phyloP scores from a whole-genome alignment of 2,797 vertebrate genomes.

The Chloroceryle inda region DNA sequence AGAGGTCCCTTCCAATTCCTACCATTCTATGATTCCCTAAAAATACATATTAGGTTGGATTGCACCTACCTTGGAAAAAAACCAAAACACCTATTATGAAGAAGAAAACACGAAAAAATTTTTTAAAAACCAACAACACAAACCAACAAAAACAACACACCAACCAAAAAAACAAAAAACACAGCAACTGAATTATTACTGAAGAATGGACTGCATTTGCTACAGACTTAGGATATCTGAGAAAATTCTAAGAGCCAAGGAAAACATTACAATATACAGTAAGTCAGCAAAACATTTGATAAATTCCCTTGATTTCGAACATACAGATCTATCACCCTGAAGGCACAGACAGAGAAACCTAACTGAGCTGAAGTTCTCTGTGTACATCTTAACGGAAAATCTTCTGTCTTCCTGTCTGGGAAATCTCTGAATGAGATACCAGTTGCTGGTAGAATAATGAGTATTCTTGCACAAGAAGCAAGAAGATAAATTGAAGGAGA shows the following conservation, averaged over 20 bases:
- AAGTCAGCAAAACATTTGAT: neutral
- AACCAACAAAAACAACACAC: too few relatives aligned
- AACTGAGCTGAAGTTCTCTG: neutral
- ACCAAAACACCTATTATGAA: neutral
- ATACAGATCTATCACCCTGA: neutral
- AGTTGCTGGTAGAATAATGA: neutral
- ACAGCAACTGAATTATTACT: neutral
- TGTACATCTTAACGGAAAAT: neutral
- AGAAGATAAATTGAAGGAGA: conserved; percentile 23
- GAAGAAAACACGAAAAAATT: neutral
- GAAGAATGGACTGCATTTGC: neutral
- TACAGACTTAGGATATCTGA: neutral
- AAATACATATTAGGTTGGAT: neutral
- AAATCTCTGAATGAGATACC: neutral
- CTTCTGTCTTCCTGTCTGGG: neutral
- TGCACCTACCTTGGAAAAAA: neutral
- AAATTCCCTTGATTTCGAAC: neutral
- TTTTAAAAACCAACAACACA: too few relatives aligned
- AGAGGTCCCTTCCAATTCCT: too few relatives aligned
- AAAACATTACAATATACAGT: neutral
- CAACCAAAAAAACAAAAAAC: too few relatives aligned
- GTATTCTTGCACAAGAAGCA: neutral
- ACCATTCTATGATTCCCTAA: neutral
- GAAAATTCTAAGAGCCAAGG: neutral
- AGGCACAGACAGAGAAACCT: neutral